Base-by-base conservation (phyloP, 2,113 vertebrate genomes). In the Clupea harengus region DNA sequence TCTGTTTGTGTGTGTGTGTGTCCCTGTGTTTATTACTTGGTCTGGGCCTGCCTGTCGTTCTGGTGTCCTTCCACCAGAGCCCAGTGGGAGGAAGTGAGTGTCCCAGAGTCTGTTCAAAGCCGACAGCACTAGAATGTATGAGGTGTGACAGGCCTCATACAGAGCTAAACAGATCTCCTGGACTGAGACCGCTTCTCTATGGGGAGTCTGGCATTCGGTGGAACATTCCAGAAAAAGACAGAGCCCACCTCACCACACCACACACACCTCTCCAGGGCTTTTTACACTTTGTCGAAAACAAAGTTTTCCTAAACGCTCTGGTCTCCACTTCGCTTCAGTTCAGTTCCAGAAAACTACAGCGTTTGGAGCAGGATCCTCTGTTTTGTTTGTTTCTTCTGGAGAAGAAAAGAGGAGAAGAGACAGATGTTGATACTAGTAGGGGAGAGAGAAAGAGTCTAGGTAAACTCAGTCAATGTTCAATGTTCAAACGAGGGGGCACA, bases 81-180 rank as follows among this genome's bases (percentile, higher is more conserved):
- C 13, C 28, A 39, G 32, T 78, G 72, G 11, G 72, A 78, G 25
- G 28, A 75, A 78, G 72, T 39, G 72, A 13, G 72, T 5, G 72
- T 39, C 32, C 72, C 72, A 78, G 72, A 28, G 67, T 75, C 67
- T 32, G 8, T 75, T 75, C 67, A 32, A 75, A 32, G 67, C 67
- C 67, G 0, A 32, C 25, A 75, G 28, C 11, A 13, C 7, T 75
- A 39, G 67, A 75, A 75, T 32, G 28, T 75, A 67, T 67, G 67
- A 39, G 67, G 54, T 80, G 49, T 46, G 75, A 28, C 10, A 50
- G 39, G 39, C 18, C n/a, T n/a, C n/a, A n/a, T n/a, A n/a, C n/a
- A n/a, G 81, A 28, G 81, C 84, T 88, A 87, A 81, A 86, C 1
- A 4, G 83, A 86, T 82, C n/a, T 87, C 67, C 86, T 57, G 64